phyloP scores from a whole-genome alignment of 2,888 invertebrate species.

The Diadromus collaris region DNA sequence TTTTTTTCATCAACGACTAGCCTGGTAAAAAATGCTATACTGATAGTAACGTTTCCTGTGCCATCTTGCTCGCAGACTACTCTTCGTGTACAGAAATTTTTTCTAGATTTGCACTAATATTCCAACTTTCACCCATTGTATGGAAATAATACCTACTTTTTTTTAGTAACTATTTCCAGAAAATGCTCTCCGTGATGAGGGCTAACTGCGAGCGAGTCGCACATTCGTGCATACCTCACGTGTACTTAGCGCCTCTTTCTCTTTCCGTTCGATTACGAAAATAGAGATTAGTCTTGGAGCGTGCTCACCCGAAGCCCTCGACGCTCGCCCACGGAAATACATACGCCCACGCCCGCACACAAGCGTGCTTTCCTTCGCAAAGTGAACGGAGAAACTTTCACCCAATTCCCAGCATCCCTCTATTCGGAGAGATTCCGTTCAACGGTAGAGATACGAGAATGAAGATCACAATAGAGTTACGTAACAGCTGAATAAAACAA shows the following conservation, averaged over 20 bases:
- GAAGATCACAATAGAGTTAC: background rate
- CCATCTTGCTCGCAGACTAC: too few relatives aligned
- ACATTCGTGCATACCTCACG: background rate
- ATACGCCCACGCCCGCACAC: background rate
- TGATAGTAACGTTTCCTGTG: too few relatives aligned
- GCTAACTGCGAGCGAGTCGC: background rate
- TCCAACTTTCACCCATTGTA: too few relatives aligned
- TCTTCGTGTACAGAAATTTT: too few relatives aligned
- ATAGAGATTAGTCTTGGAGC: constrained; percentile 1
- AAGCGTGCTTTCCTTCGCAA: background rate
- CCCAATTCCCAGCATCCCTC: background rate
- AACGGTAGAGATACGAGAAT: background rate
- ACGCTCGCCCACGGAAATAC: background rate
- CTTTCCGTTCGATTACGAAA: background rate
- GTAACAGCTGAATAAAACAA: background rate
- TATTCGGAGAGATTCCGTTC: background rate
- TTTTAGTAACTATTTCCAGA: too few relatives aligned
- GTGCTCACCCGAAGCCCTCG: background rate
- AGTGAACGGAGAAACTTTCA: background rate
- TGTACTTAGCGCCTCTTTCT: constrained; percentile 5
- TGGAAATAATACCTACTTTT: too few relatives aligned
- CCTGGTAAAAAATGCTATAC: too few relatives aligned
- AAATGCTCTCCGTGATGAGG: too few relatives aligned
- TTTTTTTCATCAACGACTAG: too few relatives aligned
- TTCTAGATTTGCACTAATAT: too few relatives aligned